These are phyloP conservation scores for Scolopax bukidnonensis DNA, from an alignment of 2,797 vertebrate genomes.

Conservation along the genomic window DNA sequence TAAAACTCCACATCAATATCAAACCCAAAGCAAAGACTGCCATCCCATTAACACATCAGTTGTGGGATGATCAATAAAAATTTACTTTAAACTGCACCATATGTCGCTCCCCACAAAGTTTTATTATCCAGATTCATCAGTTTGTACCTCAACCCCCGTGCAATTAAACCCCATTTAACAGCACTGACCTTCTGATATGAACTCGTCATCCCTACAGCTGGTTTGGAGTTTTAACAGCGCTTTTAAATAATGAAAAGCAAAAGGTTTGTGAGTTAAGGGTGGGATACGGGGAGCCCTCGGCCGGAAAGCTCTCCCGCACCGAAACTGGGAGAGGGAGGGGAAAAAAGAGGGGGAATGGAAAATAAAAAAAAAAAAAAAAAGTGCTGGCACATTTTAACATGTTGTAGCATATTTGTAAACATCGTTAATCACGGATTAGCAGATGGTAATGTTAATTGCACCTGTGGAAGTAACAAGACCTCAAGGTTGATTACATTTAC, in stretches of 20 bases:
- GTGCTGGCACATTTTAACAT: constrained; percentile 59
- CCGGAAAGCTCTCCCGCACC: background rate
- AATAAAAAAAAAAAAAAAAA: background rate
- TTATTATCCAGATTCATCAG: constrained; percentile 36
- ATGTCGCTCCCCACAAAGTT: constrained; percentile 56
- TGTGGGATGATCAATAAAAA: constrained; percentile 32
- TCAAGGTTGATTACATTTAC: constrained; percentile 90
- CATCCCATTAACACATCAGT: constrained; percentile 39
- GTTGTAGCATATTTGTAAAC: constrained; percentile 87
- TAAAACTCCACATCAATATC: background rate
- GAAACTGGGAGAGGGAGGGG: background rate
- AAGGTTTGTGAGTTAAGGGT: background rate
- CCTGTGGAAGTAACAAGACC: constrained; percentile 89
- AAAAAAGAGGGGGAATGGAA: background rate
- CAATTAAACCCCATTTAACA: constrained; percentile 68
- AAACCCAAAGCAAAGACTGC: background rate
- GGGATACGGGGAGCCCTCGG: background rate
- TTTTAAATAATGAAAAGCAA: constrained; percentile 20
- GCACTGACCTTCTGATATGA: constrained; percentile 24
- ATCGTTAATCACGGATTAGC: constrained; percentile 93
- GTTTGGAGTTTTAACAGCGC: background rate
- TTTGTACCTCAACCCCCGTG: constrained; percentile 29
- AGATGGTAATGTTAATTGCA: constrained; percentile 94
- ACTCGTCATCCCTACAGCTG: constrained; percentile 57
- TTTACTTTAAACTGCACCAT: constrained; percentile 32